Evolutionary conservation across 2,797 vertebrate species (phyloP), one percentile per base, ranked within the genome.

Genomic region (Centroberyx gerrardi): DNA sequence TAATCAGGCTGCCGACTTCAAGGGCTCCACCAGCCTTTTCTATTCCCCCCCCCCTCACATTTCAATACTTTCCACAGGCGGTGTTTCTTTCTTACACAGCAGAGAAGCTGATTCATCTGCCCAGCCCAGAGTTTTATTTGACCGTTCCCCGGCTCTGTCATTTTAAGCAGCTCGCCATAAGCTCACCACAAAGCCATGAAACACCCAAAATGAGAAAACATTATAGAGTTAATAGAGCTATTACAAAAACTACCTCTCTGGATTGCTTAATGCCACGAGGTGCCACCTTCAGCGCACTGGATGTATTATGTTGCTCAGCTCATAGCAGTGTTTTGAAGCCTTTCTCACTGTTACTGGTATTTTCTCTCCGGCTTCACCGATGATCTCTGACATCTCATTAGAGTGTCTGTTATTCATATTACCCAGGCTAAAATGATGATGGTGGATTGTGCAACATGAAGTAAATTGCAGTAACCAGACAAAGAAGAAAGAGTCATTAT

Each of bases 1-100:
- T 93, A 94, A 95, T 95, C 90, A 90, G 80, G 49, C 66, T 44
- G 38, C 59, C 3, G 68, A 88, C 87, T 92, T 92, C 82, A 91
- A 93, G 90, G 86, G 74, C 78, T 61, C 63, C 40, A 42, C 74
- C 55, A 53, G 49, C 65, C 67, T 70, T 51, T 58, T 53, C 69
- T 59, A 68, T 70, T 52, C 60, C 22, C n/a, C 40, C 38, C 38
- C 13, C 58, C 29, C 51, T 46, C 52, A 55, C 72, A 65, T 86
- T 72, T 69, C 83, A 85, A 71, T 75, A 18, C 36, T 42, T 76
- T 76, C n/a, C 51, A 68, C 54, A 51, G 83, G 72, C 62, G 52
- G 3, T 12, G 0, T 82, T 87, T 82, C 74, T 84, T 86, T 67
- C 64, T 58, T 44, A 66, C 80, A 63, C 68, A 76, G 60, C 62